A percentile compares a stretch with the other conserved stretches of the same genome.
phyloP scores from a whole-genome alignment of 35 echinoderm and acorn worm genomes.

The Acanthaster planci region DNA sequence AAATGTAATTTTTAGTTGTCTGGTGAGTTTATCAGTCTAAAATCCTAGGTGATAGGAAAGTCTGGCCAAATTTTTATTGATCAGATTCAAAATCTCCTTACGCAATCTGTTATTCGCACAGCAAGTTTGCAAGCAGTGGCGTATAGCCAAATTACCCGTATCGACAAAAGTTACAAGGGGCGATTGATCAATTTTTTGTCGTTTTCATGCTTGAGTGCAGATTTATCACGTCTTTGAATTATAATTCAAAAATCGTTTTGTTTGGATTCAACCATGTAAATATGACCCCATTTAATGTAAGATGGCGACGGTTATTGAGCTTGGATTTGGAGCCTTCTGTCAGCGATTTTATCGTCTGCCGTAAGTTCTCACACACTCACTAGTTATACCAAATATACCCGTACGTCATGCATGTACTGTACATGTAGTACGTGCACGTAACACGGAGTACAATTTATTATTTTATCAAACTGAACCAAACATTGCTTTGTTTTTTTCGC shows the following conservation, averaged over 20 bases:
- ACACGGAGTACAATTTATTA: conserved; percentile 19
- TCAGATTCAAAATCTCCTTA: conserved; percentile 35
- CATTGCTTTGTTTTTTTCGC: conserved; percentile 66
- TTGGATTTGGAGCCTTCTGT: conserved; percentile 34
- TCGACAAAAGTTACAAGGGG: conserved; percentile 48
- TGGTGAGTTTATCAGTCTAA: no score
- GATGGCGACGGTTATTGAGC: conserved; percentile 32
- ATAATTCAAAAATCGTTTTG: conserved; percentile 30
- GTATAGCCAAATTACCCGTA: conserved; percentile 50
- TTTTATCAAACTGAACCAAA: conserved; percentile 18
- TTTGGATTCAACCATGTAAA: conserved; percentile 35
- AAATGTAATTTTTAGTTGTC: no score
- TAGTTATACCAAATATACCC: neutral
- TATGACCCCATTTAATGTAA: conserved; percentile 38
- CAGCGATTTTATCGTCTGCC: conserved; percentile 41
- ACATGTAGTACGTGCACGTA: neutral
- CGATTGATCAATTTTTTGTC: conserved; percentile 63
- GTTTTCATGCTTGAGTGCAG: conserved; percentile 73
- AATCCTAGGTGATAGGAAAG: no score
- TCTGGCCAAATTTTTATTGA: neutral
- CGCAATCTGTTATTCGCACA: conserved; percentile 13
- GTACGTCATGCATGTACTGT: neutral
- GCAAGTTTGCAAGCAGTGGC: conserved; percentile 42
- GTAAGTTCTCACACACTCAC: conserved; percentile 22
- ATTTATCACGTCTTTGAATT: conserved; percentile 27